Percentiles rank a stretch among this genome's conserved stretches.
These are phyloP conservation scores for Notodonta ziczac DNA, from an alignment of 2,888 invertebrate genomes.

Conservation along the genomic window DNA sequence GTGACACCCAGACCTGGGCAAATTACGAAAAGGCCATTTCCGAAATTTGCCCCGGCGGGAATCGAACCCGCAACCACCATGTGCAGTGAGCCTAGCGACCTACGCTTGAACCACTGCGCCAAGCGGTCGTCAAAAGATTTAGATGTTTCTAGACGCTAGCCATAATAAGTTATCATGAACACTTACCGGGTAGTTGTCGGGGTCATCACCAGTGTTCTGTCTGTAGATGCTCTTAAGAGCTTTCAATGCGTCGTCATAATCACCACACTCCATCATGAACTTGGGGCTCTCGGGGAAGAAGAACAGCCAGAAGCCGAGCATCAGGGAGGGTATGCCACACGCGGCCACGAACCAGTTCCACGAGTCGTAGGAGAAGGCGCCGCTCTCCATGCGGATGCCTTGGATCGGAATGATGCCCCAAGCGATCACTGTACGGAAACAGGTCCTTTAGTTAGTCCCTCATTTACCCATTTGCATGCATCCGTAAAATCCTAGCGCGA, in stretches of 20 bases:
- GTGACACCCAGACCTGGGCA: too few relatives aligned
- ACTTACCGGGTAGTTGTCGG: constrained; percentile 89
- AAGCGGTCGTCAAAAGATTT: too few relatives aligned
- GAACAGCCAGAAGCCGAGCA: constrained; percentile 88
- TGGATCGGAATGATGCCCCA: constrained; percentile 91
- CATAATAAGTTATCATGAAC: too few relatives aligned
- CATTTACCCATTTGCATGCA: too few relatives aligned
- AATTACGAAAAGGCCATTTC: too few relatives aligned
- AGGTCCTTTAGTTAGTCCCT: too few relatives aligned
- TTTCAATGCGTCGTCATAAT: constrained; percentile 89
- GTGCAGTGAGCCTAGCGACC: too few relatives aligned
- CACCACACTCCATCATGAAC: constrained; percentile 91
- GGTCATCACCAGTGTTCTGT: constrained; percentile 88
- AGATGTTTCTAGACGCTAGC: too few relatives aligned
- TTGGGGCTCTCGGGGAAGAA: constrained; percentile 93
- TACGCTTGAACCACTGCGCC: too few relatives aligned
- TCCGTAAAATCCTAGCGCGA: too few relatives aligned
- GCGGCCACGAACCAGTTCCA: constrained; percentile 93
- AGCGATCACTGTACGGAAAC: constrained; percentile 85
- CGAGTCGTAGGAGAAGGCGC: constrained; percentile 88
- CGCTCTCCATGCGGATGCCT: constrained; percentile 84
- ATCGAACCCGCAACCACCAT: too few relatives aligned
- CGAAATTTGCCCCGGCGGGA: too few relatives aligned
- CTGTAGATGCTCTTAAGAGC: constrained; percentile 88
- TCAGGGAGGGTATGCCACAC: constrained; percentile 88